These are phyloP conservation scores for Conchocele bisecta DNA, from an alignment of 2,888 invertebrate genomes.

Conservation along the genomic window DNA sequence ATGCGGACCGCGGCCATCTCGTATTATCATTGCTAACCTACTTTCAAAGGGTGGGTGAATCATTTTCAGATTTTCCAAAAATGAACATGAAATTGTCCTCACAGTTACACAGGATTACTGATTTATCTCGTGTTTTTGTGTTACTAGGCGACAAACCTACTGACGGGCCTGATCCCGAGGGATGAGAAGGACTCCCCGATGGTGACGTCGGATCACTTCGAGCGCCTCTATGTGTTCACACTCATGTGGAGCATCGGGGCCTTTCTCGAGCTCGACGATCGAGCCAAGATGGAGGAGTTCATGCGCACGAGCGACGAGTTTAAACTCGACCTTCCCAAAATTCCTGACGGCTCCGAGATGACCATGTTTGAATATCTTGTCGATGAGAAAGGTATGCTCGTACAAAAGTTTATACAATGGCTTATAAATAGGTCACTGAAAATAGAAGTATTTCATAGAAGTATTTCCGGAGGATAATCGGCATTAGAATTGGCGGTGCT, in stretches of 20 bases:
- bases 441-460: too few species aligned
- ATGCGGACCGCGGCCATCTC: too few species aligned
- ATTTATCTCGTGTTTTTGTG: too few species aligned
- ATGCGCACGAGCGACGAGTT: constrained; percentile 83
- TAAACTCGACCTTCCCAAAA: constrained; percentile 77
- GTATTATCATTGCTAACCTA: too few species aligned
- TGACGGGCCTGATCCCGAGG: constrained; percentile 92
- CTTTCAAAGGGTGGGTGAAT: too few species aligned
- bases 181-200: constrained; percentile 79
- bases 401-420: too few species aligned
- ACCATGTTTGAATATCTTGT: constrained; percentile 96
- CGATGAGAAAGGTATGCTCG: constrained; percentile 85
- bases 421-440: too few species aligned
- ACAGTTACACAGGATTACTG: too few species aligned
- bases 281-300: constrained; percentile 90
- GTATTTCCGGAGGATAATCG: too few species aligned
- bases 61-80: too few species aligned
- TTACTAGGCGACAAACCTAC: constrained; percentile 83
- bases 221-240: constrained; percentile 93
- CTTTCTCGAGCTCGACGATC: constrained; percentile 92
- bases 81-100: too few species aligned
- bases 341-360: constrained; percentile 84
- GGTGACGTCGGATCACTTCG: constrained; percentile 86
- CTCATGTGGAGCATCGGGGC: constrained; percentile 96
- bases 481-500: too few species aligned